A percentile compares a stretch with the other conserved stretches of the same genome.
Evolutionary conservation across 2,888 invertebrate species (phyloP).

Genomic region (Perithous albicinctus): DNA sequence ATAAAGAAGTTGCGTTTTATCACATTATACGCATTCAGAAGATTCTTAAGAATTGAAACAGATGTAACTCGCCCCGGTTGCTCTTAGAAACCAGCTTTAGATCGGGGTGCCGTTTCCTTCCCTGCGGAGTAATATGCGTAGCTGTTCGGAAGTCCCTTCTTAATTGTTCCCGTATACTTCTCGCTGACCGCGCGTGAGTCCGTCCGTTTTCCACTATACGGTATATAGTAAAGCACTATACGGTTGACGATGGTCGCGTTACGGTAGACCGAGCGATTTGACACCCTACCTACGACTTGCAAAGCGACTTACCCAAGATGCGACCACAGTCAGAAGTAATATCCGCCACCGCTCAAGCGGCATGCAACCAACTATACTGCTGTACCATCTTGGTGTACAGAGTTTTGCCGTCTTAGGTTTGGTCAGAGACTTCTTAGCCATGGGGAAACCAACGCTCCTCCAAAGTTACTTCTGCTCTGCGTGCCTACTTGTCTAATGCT

Average conservation of each 20-base stretch:
- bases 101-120: constrained; percentile 11
- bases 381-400: constrained; percentile 21
- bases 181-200: constrained; percentile 43
- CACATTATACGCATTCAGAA: neutral
- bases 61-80: neutral
- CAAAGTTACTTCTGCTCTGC: constrained; percentile 35
- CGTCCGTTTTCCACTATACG: constrained; percentile 39
- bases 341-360: constrained; percentile 62
- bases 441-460: constrained; percentile 21
- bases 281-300: constrained; percentile 70
- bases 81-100: constrained; percentile 6
- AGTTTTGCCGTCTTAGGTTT: constrained; percentile 13
- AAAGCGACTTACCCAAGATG: constrained; percentile 68
- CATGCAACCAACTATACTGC: constrained; percentile 34
- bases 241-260: constrained; percentile 80
- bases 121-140: constrained; percentile 19
- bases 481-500: constrained; percentile 23
- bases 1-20: neutral
- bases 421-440: constrained; percentile 15
- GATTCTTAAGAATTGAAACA: neutral
- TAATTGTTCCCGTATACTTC: constrained; percentile 54
- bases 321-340: constrained; percentile 73
- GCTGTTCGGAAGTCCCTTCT: constrained; percentile 32
- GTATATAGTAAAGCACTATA: constrained; percentile 46
- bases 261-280: constrained; percentile 81